Percentiles rank a stretch among this genome's conserved stretches.
phyloP scores from a whole-genome alignment of 2,797 vertebrate species.

The Pterois miles region DNA sequence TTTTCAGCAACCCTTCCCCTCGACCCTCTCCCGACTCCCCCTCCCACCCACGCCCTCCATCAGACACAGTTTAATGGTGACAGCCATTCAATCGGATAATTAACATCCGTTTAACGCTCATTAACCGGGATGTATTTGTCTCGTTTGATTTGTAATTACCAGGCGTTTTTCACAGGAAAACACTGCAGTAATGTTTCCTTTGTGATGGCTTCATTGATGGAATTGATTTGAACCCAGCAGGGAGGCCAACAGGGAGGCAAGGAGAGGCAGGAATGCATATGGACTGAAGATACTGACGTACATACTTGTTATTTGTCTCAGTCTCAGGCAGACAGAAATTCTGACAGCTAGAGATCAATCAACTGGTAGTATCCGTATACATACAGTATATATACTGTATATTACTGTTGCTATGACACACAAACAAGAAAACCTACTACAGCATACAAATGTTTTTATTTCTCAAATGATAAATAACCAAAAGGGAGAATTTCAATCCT shows the following conservation, averaged over 20 bases:
- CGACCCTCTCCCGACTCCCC: neutral
- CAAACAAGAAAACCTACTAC: neutral
- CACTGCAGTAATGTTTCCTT: conserved; percentile 64
- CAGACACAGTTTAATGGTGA: conserved; percentile 80
- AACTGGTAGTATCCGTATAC: neutral
- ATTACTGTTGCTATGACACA: neutral
- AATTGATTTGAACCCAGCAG: conserved; percentile 71
- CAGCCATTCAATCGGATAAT: conserved; percentile 87
- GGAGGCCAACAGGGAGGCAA: conserved; percentile 34
- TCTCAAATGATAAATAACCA: neutral
- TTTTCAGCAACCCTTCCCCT: conserved; percentile 33
- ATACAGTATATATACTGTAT: neutral
- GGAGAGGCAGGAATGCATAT: conserved; percentile 16
- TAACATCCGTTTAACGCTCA: conserved; percentile 84
- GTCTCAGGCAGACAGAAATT: neutral
- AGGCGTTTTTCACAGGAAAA: conserved; percentile 74
- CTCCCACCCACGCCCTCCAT: conserved; percentile 58
- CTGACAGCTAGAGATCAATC: neutral
- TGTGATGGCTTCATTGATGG: conserved; percentile 73
- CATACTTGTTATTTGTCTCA: neutral
- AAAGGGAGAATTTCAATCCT: neutral
- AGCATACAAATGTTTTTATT: neutral
- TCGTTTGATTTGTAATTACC: conserved; percentile 82
- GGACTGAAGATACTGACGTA: conserved; percentile 1
- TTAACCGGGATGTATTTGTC: conserved; percentile 82